Base-by-base conservation (phyloP, 1,140 invertebrate genomes). In the Euglossa dilemma region DNA sequence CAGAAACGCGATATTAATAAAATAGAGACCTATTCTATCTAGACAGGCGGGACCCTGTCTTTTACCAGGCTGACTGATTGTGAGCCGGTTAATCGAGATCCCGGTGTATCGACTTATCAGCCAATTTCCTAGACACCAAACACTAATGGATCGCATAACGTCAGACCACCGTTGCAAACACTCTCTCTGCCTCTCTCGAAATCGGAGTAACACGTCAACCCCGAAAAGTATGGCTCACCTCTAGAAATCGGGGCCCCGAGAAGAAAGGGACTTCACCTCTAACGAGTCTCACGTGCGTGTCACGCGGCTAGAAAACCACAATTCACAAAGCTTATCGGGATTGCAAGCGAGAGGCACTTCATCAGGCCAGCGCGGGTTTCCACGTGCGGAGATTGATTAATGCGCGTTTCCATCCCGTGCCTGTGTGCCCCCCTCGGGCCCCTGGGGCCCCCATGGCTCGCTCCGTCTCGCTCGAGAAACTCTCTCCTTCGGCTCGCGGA, bases 381-480 rank as follows among this genome's bases (percentile, higher is more conserved):
- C 85, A 86, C 81, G 83, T 87, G 77, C 79, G 88, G 80, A 70
- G 79, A 85, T 90, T 89, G 89, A 90, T 90, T 90, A 90, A 90
- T 90, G 86, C 86, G 70, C 87, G 89, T 90, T 89, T 89, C 83
- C 88, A 90, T 83, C 83, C 74, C 64, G 54, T 61, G 63, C 64
- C 56, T 71, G n/a, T n/a, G n/a, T n/a, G n/a, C n/a, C n/a, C n/a
- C n/a, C n/a, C n/a, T n/a, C n/a, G n/a, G n/a, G n/a, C n/a, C n/a
- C n/a, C n/a, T n/a, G n/a, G n/a, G n/a, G 50, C 14, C 36, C 6
- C 8, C 76, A 36, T 25, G 23, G 7, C 25, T 79, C 67, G 64
- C 8, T 56, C 45, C 52, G 67, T 78, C 77, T 71, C 87, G 75
- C 72, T 88, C 86, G 70, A 77, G 83, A 77, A 85, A 85, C 79